phyloP scores from a whole-genome alignment of 2,113 vertebrate genomes.

The Spilogale gracilis region DNA sequence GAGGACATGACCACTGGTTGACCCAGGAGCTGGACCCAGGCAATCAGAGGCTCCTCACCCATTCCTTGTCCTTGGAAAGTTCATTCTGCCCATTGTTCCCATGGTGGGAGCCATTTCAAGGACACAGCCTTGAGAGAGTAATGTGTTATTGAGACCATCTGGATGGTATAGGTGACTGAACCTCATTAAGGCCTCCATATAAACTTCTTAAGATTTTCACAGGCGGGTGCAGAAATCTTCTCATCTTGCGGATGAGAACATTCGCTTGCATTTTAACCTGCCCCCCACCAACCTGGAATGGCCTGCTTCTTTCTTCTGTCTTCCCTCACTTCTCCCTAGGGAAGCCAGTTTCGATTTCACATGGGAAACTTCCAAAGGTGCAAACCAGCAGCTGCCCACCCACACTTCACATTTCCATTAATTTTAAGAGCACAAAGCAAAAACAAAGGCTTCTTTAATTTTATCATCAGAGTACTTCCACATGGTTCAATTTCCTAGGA shows the following conservation, averaged over 20 bases:
- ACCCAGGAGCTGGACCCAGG: background rate
- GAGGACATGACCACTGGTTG: background rate
- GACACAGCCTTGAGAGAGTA: background rate
- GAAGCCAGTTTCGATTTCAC: background rate
- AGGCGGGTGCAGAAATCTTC: background rate
- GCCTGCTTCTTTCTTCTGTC: background rate
- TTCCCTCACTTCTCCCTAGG: background rate
- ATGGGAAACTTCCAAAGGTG: background rate
- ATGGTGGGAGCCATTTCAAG: background rate
- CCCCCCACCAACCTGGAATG: background rate
- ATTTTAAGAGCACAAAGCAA: background rate
- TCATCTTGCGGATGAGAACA: background rate
- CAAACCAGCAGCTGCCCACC: background rate
- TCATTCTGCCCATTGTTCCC: background rate
- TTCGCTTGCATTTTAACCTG: background rate
- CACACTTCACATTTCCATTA: background rate
- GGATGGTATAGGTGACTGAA: background rate
- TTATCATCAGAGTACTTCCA: background rate
- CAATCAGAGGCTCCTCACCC: background rate
- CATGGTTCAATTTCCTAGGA: background rate
- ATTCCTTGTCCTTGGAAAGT: background rate
- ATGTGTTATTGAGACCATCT: background rate
- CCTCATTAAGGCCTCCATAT: background rate
- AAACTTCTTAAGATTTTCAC: background rate
- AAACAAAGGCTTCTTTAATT: conserved; percentile 13